Percentiles rank a stretch among this genome's conserved stretches.
Evolutionary conservation across 1,140 invertebrate species (phyloP).

Genomic region (Phortica variegata): DNA sequence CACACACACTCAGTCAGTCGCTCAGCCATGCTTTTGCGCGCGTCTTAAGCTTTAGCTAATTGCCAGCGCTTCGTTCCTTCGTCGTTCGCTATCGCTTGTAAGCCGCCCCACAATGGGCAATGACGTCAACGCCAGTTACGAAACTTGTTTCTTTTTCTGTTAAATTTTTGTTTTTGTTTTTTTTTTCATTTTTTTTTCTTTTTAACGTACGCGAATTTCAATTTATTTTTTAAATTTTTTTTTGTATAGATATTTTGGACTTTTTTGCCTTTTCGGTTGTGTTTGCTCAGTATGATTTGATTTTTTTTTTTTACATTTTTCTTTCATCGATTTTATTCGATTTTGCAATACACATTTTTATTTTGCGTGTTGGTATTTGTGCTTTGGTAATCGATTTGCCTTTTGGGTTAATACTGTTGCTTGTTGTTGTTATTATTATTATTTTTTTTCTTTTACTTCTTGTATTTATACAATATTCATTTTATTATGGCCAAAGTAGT

Average conservation of each 20-base stretch:
- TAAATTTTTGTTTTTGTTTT: slow-evolving; percentile 31
- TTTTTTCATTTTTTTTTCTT: slow-evolving; percentile 19
- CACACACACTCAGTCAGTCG: no score
- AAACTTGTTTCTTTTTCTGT: slow-evolving; percentile 48
- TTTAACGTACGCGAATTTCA: slow-evolving; percentile 43
- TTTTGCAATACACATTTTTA: background rate
- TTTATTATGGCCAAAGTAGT: no score
- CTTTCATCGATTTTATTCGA: background rate
- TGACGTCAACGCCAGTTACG: slow-evolving; percentile 54
- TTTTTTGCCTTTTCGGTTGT: background rate
- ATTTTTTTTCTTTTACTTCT: slow-evolving; percentile 17
- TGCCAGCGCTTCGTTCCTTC: slow-evolving; percentile 26
- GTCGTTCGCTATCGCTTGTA: background rate
- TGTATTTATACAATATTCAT: slow-evolving; percentile 38
- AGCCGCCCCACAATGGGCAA: slow-evolving; percentile 19
- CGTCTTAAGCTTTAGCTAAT: background rate
- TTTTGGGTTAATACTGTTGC: slow-evolving; percentile 17
- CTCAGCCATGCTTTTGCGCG: no score
- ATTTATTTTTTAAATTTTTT: slow-evolving; percentile 32
- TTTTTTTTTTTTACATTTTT: background rate
- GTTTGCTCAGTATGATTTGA: background rate
- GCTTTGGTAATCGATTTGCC: slow-evolving; percentile 27
- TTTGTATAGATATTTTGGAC: no score
- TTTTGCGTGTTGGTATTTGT: no score
- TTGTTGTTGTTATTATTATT: slow-evolving; percentile 8